These are phyloP conservation scores for Pseudorhiza aurosa DNA, from an alignment of 30 jellyfish, hydroid and myxozoan genomes.

Conservation along the genomic window DNA sequence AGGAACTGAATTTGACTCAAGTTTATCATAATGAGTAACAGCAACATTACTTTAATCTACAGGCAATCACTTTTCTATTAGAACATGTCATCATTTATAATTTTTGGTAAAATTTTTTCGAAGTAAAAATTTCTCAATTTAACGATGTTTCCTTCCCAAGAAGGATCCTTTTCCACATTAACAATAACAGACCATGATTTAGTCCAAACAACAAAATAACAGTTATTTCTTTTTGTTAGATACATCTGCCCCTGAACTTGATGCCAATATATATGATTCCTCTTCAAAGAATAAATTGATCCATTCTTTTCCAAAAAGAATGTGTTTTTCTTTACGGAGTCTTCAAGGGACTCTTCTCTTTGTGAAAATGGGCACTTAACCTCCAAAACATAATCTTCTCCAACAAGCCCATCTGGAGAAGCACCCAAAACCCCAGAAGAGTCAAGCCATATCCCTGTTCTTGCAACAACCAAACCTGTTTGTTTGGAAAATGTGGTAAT, in stretches of 20 bases:
- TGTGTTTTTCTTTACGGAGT: slow-evolving; percentile 1
- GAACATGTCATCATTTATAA: slow-evolving; percentile 2
- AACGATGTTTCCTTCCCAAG: slow-evolving; percentile 1
- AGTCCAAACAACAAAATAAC: slow-evolving; percentile 29
- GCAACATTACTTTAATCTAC: not conserved
- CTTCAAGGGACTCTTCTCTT: slow-evolving; percentile 25
- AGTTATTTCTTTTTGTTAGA: slow-evolving; percentile 6
- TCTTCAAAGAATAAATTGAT: not conserved
- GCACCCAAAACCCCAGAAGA: slow-evolving; percentile 23
- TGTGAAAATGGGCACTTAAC: slow-evolving; percentile 44
- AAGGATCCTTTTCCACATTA: not conserved
- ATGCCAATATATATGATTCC: slow-evolving; percentile 16
- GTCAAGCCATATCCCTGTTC: slow-evolving; percentile 22
- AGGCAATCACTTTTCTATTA: not conserved
- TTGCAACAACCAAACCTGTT: not conserved
- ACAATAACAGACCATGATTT: not conserved
- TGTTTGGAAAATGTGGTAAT: slow-evolving; percentile 15
- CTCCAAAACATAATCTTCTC: slow-evolving; percentile 7
- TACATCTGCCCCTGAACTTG: slow-evolving; percentile 24
- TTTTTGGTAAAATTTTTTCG: not conserved
- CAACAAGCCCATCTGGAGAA: slow-evolving; percentile 32
- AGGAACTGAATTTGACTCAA: not conserved
- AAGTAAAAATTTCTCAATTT: not conserved
- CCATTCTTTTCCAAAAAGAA: slow-evolving; percentile 12
- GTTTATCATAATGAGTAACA: not conserved